Base-by-base conservation (phyloP, 1,140 invertebrate genomes). In the Gerris buenoi region DNA sequence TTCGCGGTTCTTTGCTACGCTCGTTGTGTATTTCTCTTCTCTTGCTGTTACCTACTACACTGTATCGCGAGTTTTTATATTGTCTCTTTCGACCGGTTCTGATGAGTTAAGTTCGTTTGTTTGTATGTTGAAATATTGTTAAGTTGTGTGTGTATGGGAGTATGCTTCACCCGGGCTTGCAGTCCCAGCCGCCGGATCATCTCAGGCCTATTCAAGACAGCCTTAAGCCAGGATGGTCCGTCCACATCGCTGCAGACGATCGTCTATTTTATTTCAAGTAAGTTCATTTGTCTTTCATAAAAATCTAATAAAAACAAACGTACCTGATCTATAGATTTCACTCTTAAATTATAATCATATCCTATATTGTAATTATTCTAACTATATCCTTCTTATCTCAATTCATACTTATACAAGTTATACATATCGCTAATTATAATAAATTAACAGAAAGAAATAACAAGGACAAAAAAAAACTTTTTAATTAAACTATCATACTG, bases 201-300 rank as follows among this genome's bases (percentile, higher is more conserved):
- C 66, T 74, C 46, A 68, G 70, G 65, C 63, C 59, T 58, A 69
- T 72, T 33, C 73, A 74, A 63, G 69, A 74, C 26, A 68, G 68
- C 29, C 65, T 72, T 27, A 74, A 73, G 60, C 76, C 78, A 18
- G 86, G 86, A 71, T 89, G 86, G 85, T 88, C 84, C 2, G 84
- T 85, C 3, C 86, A 88, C 74, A 79, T 82, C n/a, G 84, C 83
- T 71, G 83, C 84, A 70, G 86, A 88, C 72, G 86, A 86, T 63
- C 77, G 87, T 67, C 81, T 88, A 63, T 89, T 87, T 77, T 89
- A 89, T 81, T 88, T 86, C 86, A 88, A 89, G 87, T 89, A 77
- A 85, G 87, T 85, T 60, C 5, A 14, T 22, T 60, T 60, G 15
- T 60, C 22, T 60, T n/a, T n/a, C n/a, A n/a, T n/a, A n/a, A n/a